Base-by-base conservation (phyloP, 2,113 vertebrate species). In the Pica pica region DNA sequence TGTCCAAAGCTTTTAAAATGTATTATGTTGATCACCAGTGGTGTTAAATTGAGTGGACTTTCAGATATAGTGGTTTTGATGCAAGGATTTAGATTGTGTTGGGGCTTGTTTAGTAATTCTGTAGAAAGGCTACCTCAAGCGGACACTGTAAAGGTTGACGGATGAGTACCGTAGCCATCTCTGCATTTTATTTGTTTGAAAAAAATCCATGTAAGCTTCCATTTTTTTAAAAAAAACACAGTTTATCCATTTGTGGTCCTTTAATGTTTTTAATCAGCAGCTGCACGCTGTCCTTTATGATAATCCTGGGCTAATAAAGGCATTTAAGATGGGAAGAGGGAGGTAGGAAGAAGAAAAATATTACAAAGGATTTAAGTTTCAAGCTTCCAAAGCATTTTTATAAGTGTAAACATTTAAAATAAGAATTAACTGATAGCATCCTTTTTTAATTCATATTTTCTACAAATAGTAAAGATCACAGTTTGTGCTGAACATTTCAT, bases 351-450 rank as follows among this genome's bases (percentile, higher is more conserved):
- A 96, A 96, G 94, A 96, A 93, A 77, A 80, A n/a, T 56, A 80
- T 77, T 94, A 97, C 89, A 75, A 94, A 97, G 95, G 82, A 93
- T 94, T 97, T 96, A 83, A 95, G 96, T 97, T 97, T 98, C 94
- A 97, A 94, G 97, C 97, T 98, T 98, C 97, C 97, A 98, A 98
- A 98, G 96, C 96, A 91, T 98, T 98, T 98, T 98, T 98, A 95
- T 98, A 98, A 98, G 92, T 96, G 96, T 97, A 96, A 97, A 96
- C 97, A 97, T 96, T 98, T 98, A 98, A 98, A 97, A 96, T 97
- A 97, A 96, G 90, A 97, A 95, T 95, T 90, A 97, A 96, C 97
- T 95, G 77, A 97, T 98, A 98, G 96, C 91, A 88, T 98, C 96
- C 96, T 98, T 98, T 98, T 98, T 98, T 94, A 96, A 97, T 96